Conservation (phyloP, 2,113 vertebrate genomes). For the Vicugna pacos region DNA sequence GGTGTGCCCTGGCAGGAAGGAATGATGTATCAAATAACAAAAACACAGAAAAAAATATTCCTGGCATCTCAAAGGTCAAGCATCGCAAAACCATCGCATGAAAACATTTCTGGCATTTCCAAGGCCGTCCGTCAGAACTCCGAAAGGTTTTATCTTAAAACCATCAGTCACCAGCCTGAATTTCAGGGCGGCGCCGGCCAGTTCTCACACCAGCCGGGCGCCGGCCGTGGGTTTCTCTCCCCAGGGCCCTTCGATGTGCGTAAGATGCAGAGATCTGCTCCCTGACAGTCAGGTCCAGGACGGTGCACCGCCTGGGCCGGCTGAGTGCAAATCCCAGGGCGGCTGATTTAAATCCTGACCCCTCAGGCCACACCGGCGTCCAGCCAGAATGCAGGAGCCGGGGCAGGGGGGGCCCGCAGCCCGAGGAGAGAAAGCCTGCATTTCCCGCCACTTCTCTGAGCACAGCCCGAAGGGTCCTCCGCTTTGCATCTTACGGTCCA, state of each 20-base stretch:
- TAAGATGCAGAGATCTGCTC: background rate
- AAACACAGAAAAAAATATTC: background rate
- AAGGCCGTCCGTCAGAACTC: background rate
- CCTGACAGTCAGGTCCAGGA: background rate
- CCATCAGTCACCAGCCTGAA: background rate
- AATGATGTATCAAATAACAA: background rate
- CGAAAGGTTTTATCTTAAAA: background rate
- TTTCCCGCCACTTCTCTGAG: background rate
- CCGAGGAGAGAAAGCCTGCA: background rate
- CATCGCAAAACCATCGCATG: background rate
- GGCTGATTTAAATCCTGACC: background rate
- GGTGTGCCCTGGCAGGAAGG: background rate
- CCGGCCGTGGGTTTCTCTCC: background rate
- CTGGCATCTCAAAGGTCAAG: background rate
- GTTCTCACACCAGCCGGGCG: background rate
- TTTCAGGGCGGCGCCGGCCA: background rate
- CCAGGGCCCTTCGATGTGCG: rapidly evolving
- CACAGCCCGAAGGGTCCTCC: background rate
- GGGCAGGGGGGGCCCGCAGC: rapidly evolving
- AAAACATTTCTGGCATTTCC: background rate
- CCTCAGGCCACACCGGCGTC: rapidly evolving
- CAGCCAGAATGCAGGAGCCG: rapidly evolving
- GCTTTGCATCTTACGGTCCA: background rate
- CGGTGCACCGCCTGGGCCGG: rapidly evolving
- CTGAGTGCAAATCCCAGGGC: background rate